Evolutionary conservation across 2,888 invertebrate genomes (phyloP).

Genomic region (Machimus atricapillus): DNA sequence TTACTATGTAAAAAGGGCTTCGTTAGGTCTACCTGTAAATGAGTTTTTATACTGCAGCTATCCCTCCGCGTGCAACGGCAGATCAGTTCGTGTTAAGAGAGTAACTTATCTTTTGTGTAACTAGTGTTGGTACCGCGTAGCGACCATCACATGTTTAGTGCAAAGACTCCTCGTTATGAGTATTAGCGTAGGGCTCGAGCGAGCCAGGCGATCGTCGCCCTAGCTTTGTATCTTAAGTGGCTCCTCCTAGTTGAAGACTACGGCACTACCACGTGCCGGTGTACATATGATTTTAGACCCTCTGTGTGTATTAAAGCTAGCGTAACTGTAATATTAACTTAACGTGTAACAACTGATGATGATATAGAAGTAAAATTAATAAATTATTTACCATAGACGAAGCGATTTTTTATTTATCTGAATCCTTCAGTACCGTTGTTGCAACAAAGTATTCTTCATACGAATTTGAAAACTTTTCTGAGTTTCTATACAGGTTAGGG

Average conservation of each 20-base stretch:
- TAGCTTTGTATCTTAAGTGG: slow-evolving; percentile 8
- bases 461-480: too few species aligned
- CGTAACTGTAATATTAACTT: slow-evolving; percentile 14
- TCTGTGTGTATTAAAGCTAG: slow-evolving; percentile 36
- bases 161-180: not conserved
- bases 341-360: slow-evolving; percentile 25
- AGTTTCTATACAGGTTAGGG: too few species aligned
- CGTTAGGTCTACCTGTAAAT: slow-evolving; percentile 28
- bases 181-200: not conserved
- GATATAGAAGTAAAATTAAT: slow-evolving; percentile 28
- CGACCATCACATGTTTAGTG: not conserved
- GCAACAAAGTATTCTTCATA: not conserved
- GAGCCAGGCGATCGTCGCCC: not conserved
- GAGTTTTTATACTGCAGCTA: slow-evolving; percentile 20
- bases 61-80: slow-evolving; percentile 23
- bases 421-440: not conserved
- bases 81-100: slow-evolving; percentile 5
- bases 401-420: not conserved
- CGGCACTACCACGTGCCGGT: not conserved
- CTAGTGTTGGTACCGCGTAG: slow-evolving; percentile 12
- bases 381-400: slow-evolving; percentile 37
- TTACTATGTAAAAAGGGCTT: not conserved
- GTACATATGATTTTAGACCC: slow-evolving; percentile 23
- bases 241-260: slow-evolving; percentile 2
- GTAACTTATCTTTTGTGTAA: slow-evolving; percentile 19